These are phyloP conservation scores for Osmerus mordax DNA, from an alignment of 2,113 vertebrate species.

Conservation along the genomic window DNA sequence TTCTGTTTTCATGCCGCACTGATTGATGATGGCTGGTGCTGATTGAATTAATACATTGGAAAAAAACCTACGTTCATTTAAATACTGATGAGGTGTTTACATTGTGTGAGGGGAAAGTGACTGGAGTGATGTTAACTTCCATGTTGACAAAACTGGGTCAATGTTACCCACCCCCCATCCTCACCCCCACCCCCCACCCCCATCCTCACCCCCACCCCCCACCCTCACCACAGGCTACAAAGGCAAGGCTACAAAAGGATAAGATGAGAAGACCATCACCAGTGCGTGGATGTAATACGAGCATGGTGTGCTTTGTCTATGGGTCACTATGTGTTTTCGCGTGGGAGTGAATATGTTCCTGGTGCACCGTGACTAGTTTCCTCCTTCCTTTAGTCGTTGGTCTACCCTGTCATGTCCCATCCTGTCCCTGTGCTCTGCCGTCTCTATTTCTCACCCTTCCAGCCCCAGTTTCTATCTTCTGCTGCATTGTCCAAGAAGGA, in stretches of 20 bases:
- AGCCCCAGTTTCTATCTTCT: slow-evolving; percentile 20
- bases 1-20: background rate
- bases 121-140: slow-evolving; percentile 72
- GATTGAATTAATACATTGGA: background rate
- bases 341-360: slow-evolving; percentile 39
- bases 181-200: slow-evolving; percentile 47
- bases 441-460: slow-evolving; percentile 12
- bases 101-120: slow-evolving; percentile 66
- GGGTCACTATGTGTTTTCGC: slow-evolving; percentile 59
- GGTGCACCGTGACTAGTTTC: slow-evolving; percentile 43
- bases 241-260: slow-evolving; percentile 62
- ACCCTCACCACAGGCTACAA: slow-evolving; percentile 66
- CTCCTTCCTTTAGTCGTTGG: slow-evolving; percentile 44
- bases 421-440: slow-evolving; percentile 39
- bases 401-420: slow-evolving; percentile 42
- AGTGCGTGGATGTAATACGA: slow-evolving; percentile 59
- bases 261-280: slow-evolving; percentile 65
- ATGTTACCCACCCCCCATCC: slow-evolving; percentile 65
- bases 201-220: slow-evolving; percentile 52
- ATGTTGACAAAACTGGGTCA: slow-evolving; percentile 78
- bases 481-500: slow-evolving; percentile 13
- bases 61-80: slow-evolving; percentile 2
- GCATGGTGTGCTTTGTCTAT: slow-evolving; percentile 57
- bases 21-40: background rate
- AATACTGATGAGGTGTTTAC: slow-evolving; percentile 41